These are phyloP conservation scores for Odontocolon sp. DNA, from an alignment of 2,888 invertebrate genomes.

Conservation along the genomic window DNA sequence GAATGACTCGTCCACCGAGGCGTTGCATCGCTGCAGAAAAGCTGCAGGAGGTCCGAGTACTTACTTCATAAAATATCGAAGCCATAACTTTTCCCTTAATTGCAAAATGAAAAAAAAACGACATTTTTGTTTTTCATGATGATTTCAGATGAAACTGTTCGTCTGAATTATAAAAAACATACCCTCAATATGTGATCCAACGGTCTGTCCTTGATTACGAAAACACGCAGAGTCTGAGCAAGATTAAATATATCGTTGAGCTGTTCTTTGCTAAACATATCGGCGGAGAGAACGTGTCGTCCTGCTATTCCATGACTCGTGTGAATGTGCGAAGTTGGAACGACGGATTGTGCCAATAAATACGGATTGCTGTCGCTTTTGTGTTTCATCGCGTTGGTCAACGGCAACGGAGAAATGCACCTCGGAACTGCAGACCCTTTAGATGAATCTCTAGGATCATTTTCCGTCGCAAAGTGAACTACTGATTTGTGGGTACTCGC, in stretches of 20 bases:
- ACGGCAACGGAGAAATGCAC: constrained; percentile 72
- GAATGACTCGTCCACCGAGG: constrained; percentile 95
- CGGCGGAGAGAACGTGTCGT: constrained; percentile 92
- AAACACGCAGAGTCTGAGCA: constrained; percentile 92
- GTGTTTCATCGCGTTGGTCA: constrained; percentile 66
- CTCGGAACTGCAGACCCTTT: constrained; percentile 72
- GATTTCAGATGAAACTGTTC: too few species aligned
- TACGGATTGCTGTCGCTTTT: constrained; percentile 78
- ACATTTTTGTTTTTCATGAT: too few species aligned
- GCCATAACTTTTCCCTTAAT: constrained; percentile 95
- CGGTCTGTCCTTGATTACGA: constrained; percentile 91
- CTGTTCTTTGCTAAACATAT: constrained; percentile 93
- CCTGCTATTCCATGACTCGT: constrained; percentile 84
- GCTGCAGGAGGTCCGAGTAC: constrained; percentile 97
- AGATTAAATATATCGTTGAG: constrained; percentile 96
- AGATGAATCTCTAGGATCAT: constrained; percentile 66
- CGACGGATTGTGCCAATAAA: constrained; percentile 65
- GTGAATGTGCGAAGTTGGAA: constrained; percentile 62
- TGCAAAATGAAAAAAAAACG: not conserved
- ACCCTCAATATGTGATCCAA: constrained; percentile 92
- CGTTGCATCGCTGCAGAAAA: constrained; percentile 98
- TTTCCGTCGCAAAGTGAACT: constrained; percentile 72
- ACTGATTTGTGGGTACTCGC: constrained; percentile 63
- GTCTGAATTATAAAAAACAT: too few species aligned
- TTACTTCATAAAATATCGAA: constrained; percentile 98